Evolutionary conservation across 2,113 vertebrate species (phyloP).

Genomic region (Synchiropus splendidus): DNA sequence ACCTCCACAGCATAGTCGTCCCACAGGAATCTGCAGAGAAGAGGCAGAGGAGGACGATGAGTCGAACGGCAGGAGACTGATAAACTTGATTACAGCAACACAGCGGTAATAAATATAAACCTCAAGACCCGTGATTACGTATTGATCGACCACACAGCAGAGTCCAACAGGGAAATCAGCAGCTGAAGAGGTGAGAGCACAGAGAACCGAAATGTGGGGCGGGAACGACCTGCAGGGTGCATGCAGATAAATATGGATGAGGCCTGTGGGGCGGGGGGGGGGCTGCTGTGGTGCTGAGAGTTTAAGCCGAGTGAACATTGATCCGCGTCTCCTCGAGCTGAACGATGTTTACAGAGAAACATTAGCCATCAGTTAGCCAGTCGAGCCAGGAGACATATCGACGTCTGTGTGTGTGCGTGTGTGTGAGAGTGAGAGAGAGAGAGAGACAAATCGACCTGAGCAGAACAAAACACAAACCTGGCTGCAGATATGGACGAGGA

Average conservation of each 20-base stretch:
- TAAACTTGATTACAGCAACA: slow-evolving; percentile 19
- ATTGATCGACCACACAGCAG: slow-evolving; percentile 38
- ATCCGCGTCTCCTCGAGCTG: slow-evolving; percentile 40
- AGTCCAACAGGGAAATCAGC: slow-evolving; percentile 51
- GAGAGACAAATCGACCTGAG: slow-evolving; percentile 12
- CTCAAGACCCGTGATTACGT: slow-evolving; percentile 51
- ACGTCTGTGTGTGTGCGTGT: too few relatives aligned
- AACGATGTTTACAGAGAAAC: slow-evolving; percentile 54
- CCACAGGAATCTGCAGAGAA: slow-evolving; percentile 65
- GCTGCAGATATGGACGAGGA: not conserved
- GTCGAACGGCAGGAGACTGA: slow-evolving; percentile 25
- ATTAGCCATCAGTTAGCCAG: slow-evolving; percentile 52
- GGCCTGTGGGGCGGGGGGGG: slow-evolving; percentile 13
- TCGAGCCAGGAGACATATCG: slow-evolving; percentile 43
- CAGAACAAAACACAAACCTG: not conserved
- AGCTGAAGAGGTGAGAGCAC: slow-evolving; percentile 11
- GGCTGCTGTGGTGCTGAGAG: too few relatives aligned
- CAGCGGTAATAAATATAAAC: slow-evolving; percentile 32
- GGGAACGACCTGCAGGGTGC: slow-evolving; percentile 23
- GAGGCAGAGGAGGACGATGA: not conserved
- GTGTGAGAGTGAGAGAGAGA: not conserved
- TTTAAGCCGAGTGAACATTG: slow-evolving; percentile 39
- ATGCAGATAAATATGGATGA: slow-evolving; percentile 48
- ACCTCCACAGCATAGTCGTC: slow-evolving; percentile 76
- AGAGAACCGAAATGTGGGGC: slow-evolving; percentile 17